Evolutionary conservation across 2,113 vertebrate species (phyloP).

Genomic region (Clupea harengus): DNA sequence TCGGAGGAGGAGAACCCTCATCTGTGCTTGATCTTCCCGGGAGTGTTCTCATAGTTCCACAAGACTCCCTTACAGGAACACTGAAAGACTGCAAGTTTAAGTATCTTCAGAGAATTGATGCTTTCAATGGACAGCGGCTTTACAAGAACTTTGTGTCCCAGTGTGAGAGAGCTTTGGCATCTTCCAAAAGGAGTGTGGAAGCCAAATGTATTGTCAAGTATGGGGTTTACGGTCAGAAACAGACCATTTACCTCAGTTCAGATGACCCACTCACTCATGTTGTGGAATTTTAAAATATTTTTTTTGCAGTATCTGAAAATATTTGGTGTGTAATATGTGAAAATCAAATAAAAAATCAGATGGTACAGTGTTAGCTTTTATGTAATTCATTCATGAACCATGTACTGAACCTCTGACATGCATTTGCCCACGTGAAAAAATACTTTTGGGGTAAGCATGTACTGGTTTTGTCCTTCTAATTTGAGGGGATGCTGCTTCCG

Average conservation of each 20-base stretch:
- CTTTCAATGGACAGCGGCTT: constrained; percentile 76
- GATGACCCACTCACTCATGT: background rate
- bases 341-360: no score
- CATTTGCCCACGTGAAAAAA: no score
- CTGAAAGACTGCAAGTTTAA: constrained; percentile 73
- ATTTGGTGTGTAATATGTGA: no score
- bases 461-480: no score
- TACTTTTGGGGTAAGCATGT: no score
- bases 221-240: constrained; percentile 81
- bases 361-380: background rate
- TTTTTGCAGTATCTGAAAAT: no score
- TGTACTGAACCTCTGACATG: no score
- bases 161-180: constrained; percentile 75
- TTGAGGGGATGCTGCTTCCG: no score
- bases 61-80: constrained; percentile 82
- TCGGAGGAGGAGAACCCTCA: constrained; percentile 64
- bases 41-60: constrained; percentile 79
- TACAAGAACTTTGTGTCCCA: constrained; percentile 75
- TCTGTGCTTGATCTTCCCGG: constrained; percentile 85
- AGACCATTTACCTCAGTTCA: constrained; percentile 75
- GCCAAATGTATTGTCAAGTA: constrained; percentile 69
- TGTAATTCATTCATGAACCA: no score
- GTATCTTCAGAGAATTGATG: constrained; percentile 76
- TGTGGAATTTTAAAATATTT: background rate
- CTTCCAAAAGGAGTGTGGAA: constrained; percentile 66